Percentiles rank a stretch among this genome's conserved stretches.
phyloP scores from a whole-genome alignment of 2,797 vertebrate species.

The Anguilla anguilla region DNA sequence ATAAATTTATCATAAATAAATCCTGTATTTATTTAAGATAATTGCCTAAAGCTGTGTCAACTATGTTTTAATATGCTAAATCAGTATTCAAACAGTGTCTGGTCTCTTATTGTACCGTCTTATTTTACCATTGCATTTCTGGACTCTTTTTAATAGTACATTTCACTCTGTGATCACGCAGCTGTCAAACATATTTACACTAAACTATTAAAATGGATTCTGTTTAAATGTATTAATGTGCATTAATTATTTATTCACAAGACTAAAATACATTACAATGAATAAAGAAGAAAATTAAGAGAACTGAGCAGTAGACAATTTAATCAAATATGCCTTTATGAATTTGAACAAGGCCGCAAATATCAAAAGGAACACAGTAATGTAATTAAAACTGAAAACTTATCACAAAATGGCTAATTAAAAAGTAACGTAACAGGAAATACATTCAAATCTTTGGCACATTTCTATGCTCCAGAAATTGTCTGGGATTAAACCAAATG shows the following conservation, averaged over 20 bases:
- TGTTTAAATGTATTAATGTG: not conserved
- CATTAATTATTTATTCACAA: not conserved
- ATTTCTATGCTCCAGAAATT: not conserved
- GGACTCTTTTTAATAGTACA: not conserved
- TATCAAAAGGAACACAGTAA: not conserved
- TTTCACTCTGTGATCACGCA: not conserved
- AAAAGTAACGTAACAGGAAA: not conserved
- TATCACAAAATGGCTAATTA: not conserved
- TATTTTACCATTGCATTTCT: not conserved
- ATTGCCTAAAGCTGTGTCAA: not conserved
- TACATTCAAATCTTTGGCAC: not conserved
- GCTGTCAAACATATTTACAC: not conserved
- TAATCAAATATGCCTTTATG: not conserved
- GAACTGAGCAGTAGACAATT: not conserved
- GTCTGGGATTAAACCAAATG: not conserved
- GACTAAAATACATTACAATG: not conserved
- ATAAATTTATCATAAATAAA: not conserved
- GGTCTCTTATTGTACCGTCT: not conserved
- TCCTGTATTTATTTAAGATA: not conserved
- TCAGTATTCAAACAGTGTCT: not conserved
- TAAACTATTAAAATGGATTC: not conserved
- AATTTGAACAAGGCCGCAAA: not conserved
- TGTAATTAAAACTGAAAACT: not conserved
- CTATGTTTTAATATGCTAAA: not conserved
- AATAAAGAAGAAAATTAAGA: not conserved